These are phyloP conservation scores for Amphiprion ocellaris DNA, from an alignment of 2,113 vertebrate species.

Conservation along the genomic window DNA sequence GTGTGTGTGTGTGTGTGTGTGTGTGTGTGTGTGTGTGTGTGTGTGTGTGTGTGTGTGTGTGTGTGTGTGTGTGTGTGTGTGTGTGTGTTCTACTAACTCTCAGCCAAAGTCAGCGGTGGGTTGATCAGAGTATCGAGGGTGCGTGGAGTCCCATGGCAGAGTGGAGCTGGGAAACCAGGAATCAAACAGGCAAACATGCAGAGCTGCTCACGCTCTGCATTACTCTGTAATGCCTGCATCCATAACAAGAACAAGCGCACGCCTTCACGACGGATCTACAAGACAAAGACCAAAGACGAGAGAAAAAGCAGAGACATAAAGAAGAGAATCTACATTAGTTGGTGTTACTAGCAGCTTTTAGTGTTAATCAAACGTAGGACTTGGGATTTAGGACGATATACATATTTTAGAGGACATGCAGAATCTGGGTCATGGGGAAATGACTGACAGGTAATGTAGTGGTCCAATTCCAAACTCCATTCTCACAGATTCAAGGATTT, in stretches of 20 bases:
- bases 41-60: neutral
- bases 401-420: neutral
- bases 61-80: neutral
- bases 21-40: constrained; percentile 5
- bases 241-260: constrained; percentile 96
- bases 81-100: constrained; percentile 88
- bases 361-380: neutral
- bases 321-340: neutral
- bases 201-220: constrained; percentile 94
- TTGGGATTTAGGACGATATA: neutral
- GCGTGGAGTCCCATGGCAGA: constrained; percentile 90
- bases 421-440: neutral
- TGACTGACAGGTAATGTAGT: neutral
- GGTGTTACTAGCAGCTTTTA: neutral
- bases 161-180: constrained; percentile 95
- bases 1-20: neutral
- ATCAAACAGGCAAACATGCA: constrained; percentile 98
- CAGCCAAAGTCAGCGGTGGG: constrained; percentile 91
- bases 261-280: constrained; percentile 96
- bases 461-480: too few species aligned
- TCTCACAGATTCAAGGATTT: too few species aligned
- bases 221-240: constrained; percentile 97
- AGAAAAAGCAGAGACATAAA: neutral
- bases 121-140: constrained; percentile 98
- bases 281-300: constrained; percentile 10